Conservation (phyloP, 2,797 vertebrate genomes). For the Perodicticus potto region DNA sequence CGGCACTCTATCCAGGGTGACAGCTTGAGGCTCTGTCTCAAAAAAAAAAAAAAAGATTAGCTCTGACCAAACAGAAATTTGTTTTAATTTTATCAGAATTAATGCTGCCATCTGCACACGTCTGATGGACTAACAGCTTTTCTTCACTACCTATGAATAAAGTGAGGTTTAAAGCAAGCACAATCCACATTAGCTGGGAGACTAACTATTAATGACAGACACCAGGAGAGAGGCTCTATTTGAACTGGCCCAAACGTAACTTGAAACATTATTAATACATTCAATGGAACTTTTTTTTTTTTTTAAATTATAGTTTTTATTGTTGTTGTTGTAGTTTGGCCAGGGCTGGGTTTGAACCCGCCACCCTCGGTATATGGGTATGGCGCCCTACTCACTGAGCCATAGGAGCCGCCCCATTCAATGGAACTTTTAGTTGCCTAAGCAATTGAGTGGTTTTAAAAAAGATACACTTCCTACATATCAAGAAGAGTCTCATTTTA, state of each 20-base stretch:
- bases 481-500: conserved; percentile 11
- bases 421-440: not conserved
- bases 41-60: not conserved
- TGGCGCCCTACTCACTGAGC: no score
- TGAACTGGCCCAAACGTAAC: not conserved
- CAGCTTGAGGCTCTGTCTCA: no score
- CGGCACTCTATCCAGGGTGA: no score
- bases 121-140: not conserved
- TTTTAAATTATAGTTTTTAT: no score
- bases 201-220: not conserved
- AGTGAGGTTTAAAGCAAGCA: not conserved
- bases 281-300: not conserved
- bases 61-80: conserved; percentile 53
- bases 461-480: not conserved
- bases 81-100: conserved; percentile 8
- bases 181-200: not conserved
- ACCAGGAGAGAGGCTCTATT: not conserved
- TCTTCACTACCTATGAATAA: not conserved
- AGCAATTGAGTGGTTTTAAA: conserved; percentile 16
- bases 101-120: not conserved
- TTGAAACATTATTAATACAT: conserved; percentile 13
- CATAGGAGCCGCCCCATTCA: no score
- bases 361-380: no score
- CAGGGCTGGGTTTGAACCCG: no score
- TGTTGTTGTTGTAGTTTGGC: no score